These are phyloP conservation scores for Aphelenchoides besseyi DNA, from an alignment of 1,140 invertebrate genomes.

Conservation along the genomic window DNA sequence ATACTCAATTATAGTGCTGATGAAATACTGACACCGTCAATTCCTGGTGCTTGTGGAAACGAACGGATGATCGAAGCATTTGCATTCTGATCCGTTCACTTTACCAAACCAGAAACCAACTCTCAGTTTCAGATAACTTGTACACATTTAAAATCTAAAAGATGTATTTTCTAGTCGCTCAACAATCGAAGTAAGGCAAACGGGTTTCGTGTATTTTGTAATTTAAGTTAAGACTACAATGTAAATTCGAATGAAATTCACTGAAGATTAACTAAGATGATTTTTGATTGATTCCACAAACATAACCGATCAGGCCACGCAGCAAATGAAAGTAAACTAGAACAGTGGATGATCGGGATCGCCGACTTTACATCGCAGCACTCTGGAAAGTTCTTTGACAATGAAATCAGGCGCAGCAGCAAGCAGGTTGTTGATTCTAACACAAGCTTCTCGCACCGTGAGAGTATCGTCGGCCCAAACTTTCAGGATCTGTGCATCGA, in stretches of 20 bases:
- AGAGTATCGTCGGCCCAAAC: not conserved
- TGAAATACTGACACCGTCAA: not conserved
- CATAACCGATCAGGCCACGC: not conserved
- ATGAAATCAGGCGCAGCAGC: not conserved
- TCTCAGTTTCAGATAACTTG: no score
- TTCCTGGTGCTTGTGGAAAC: no score
- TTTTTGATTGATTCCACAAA: not conserved
- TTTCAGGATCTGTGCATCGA: not conserved
- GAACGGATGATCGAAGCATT: no score
- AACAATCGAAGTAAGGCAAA: not conserved
- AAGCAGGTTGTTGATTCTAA: not conserved
- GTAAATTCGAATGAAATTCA: not conserved
- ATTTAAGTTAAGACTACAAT: not conserved
- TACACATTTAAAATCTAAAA: not conserved
- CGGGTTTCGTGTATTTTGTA: not conserved
- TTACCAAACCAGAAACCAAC: no score
- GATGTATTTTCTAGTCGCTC: not conserved
- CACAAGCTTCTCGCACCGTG: not conserved
- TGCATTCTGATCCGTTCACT: no score
- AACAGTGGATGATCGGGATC: conserved; percentile 3
- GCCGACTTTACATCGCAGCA: not conserved
- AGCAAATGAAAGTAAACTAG: not conserved
- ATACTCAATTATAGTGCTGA: not conserved
- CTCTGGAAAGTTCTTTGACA: conserved; percentile 12
- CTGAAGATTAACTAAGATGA: not conserved